Base-by-base conservation (phyloP, 2,113 vertebrate genomes). In the Albula goreensis region DNA sequence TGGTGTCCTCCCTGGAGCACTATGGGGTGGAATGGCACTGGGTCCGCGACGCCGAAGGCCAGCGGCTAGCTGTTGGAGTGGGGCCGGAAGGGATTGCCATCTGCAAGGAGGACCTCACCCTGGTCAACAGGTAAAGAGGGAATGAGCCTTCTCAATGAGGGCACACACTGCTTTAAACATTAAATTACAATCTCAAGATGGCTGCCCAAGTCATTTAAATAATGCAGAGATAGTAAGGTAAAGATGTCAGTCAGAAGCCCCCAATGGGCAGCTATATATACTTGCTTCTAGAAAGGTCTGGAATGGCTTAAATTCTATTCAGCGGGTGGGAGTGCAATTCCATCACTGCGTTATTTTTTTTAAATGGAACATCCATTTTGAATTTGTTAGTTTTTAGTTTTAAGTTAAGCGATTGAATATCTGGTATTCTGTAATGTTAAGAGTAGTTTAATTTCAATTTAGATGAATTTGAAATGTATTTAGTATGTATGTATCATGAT, bases 21-120 rank as follows among this genome's bases (percentile, higher is more conserved):
- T 99, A 99, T 2, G 98, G 98, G 0, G 96, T 99, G 22, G 98
- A 99, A 89, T 99, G 98, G 98, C 98, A 99, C 90, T 96, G 97
- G 2, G 97, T 96, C 48, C 95, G 98, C 49, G 97, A 99, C 0
- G 96, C 96, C 0, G 96, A 97, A 79, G 96, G 95, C 10, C 97
- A 97, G 88, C 96, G 96, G 51, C 89, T 97, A 84, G 96, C 98
- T 17, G 96, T 99, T 10, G 98, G 98, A 11, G 96, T 99, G 0
- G 98, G 98, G 0, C 98, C 98, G 0, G 98, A 99, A 82, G 98
- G 98, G 15, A 97, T 99, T 81, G 96, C 97, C 3, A 90, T 99
- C 85, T 99, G 98, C 92, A 98, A 96, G 93, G 98, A 99, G 41
- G 97, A 99, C 90, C 97, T 98, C 88, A 97, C 91, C 87, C 94